Base-by-base conservation (phyloP, 2,113 vertebrate genomes). In the Bucco capensis region DNA sequence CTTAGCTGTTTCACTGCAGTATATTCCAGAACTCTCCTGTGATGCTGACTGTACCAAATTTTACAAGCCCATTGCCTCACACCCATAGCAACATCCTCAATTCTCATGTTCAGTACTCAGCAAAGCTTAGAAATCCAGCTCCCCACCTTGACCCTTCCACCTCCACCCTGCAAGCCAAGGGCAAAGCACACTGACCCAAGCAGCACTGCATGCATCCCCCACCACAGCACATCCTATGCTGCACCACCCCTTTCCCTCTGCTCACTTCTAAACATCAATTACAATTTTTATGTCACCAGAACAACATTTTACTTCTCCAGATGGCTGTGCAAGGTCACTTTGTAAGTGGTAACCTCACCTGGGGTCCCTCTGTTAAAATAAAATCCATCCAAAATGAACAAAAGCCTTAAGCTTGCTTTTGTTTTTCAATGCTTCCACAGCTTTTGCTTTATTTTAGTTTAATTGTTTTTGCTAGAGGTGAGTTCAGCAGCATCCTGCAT, bases 101-200 rank as follows among this genome's bases (percentile, higher is more conserved):
- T 74, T 74, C 54, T 62, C 44, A 62, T 1, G 8, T 31, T 18
- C 8, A 72, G 56, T 22, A 67, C 33, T 64, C 18, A 49, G 21
- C 14, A 61, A 87, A 72, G 28, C 6, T 37, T 24, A 37, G n/a
- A 87, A 75, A 79, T 46, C 15, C 21, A 72, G 31, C 8, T 69
- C 30, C 27, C 8, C 33, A 40, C 11, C 19, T 56, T 37, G 12
- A 91, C 51, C 35, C 5, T 12, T 47, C 35, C 8, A 5, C 22
- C 14, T 46, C 35, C 8, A 5, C 28, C 30, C 30, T 67, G 15
- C 37, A 60, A 67, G 15, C 17, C 37, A 50, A 69, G 64, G 35
- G 46, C 44, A 77, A 54, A 18, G 24, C 38, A 7, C 8, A 15
- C 11, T 0, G 1, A 25, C 2, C 2, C 1, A 77, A 75, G 33